phyloP scores from a whole-genome alignment of 2,113 vertebrate genomes.

The Cyanistes caeruleus region DNA sequence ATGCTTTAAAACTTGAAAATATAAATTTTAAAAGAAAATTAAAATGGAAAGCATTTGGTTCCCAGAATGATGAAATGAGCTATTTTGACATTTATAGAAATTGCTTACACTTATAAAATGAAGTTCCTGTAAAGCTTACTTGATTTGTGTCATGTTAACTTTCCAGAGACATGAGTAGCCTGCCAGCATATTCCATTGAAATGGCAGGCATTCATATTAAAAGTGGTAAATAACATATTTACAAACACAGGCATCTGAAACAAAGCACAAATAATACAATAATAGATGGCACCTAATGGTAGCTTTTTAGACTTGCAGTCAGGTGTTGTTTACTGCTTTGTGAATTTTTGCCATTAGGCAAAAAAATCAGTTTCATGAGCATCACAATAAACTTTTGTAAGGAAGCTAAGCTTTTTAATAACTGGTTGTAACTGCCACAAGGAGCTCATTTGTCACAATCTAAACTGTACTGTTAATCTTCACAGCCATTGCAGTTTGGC shows the following conservation, averaged over 20 bases:
- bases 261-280: not conserved
- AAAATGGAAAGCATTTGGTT: not conserved
- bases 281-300: not conserved
- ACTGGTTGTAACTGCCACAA: not conserved
- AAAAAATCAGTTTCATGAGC: not conserved
- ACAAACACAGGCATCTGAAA: not conserved
- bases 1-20: not conserved
- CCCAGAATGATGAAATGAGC: not conserved
- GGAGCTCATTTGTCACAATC: not conserved
- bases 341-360: slow-evolving; percentile 1
- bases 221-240: slow-evolving; percentile 48
- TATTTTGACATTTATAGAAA: slow-evolving; percentile 42
- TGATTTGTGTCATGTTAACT: slow-evolving; percentile 23
- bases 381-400: not conserved
- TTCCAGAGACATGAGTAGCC: not conserved
- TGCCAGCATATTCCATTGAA: not conserved
- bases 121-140: not conserved
- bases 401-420: not conserved
- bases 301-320: not conserved
- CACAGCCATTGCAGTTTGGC: not conserved
- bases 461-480: not conserved
- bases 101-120: slow-evolving; percentile 10
- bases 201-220: slow-evolving; percentile 36
- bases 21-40: slow-evolving; percentile 10
- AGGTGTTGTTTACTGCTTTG: not conserved